These are phyloP conservation scores for Patella ulyssiponensis DNA, from an alignment of 2,888 invertebrate species.

Conservation along the genomic window DNA sequence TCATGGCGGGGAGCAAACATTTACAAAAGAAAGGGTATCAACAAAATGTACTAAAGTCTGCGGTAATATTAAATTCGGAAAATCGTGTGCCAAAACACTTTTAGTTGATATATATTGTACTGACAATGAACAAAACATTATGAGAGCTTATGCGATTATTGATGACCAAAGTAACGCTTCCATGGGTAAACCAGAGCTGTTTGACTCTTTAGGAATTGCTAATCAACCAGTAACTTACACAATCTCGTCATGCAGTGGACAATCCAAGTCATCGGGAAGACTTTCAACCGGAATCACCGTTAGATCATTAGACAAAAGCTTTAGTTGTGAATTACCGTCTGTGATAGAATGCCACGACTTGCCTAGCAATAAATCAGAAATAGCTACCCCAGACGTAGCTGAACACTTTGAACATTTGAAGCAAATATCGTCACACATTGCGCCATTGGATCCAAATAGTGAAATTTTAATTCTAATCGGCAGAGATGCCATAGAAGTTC, in stretches of 20 bases:
- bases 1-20: conserved; percentile 13
- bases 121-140: background rate
- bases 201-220: conserved; percentile 13
- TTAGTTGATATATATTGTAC: conserved; percentile 17
- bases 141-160: conserved; percentile 17
- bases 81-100: conserved; percentile 27
- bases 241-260: conserved; percentile 24
- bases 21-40: background rate
- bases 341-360: conserved; percentile 29
- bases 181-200: conserved; percentile 19
- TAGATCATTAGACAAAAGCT: conserved; percentile 12
- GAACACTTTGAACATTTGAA: conserved; percentile 15
- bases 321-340: conserved; percentile 1
- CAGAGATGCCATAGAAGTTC: conserved; percentile 34
- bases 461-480: conserved; percentile 34
- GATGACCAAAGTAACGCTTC: conserved; percentile 32
- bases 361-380: conserved; percentile 22
- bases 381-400: conserved; percentile 28
- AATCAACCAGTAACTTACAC: conserved; percentile 7
- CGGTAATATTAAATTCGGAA: conserved; percentile 6
- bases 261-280: conserved; percentile 13
- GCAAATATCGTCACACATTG: conserved; percentile 15
- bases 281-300: conserved; percentile 9
- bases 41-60: too few relatives aligned
- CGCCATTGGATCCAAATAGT: conserved; percentile 17